A percentile compares a stretch with the other conserved stretches of the same genome.
Evolutionary conservation across 2,888 invertebrate genomes (phyloP).

Genomic region (Chirona hameri): DNA sequence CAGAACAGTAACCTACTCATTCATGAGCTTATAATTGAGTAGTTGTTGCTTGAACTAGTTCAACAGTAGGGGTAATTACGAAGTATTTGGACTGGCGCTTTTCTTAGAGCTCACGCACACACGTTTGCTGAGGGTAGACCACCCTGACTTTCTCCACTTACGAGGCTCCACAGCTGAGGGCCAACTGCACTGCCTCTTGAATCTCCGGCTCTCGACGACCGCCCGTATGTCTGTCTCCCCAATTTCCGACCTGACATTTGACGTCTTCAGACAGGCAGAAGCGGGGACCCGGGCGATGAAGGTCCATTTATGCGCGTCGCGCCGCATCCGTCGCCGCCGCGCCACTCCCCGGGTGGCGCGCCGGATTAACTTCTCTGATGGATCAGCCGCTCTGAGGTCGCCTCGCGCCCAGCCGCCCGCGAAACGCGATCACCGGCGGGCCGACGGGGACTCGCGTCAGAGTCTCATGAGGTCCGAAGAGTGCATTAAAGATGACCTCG

Average conservation of each 20-base stretch:
- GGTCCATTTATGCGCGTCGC: neutral
- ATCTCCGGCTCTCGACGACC: too few species aligned
- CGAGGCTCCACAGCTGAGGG: too few species aligned
- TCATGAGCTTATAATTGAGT: neutral
- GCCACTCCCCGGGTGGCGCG: neutral
- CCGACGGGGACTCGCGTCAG: neutral
- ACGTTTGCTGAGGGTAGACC: too few species aligned
- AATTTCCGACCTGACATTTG: neutral
- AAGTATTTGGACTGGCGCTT: neutral
- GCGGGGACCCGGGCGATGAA: neutral
- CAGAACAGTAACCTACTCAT: neutral
- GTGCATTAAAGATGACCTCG: neutral
- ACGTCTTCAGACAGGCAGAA: neutral
- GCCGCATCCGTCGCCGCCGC: neutral
- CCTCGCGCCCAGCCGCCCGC: neutral
- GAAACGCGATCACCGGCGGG: neutral
- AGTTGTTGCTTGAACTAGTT: neutral
- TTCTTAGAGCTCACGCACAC: too few species aligned
- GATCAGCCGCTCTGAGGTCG: neutral
- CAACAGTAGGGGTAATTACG: neutral
- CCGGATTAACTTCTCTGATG: constrained; percentile 9
- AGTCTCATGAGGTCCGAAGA: neutral
- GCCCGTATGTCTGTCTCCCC: neutral
- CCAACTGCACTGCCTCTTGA: too few species aligned
- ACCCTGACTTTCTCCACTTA: neutral